These are phyloP conservation scores for Drymonia ruficornis DNA, from an alignment of 2,888 invertebrate genomes.

Conservation along the genomic window DNA sequence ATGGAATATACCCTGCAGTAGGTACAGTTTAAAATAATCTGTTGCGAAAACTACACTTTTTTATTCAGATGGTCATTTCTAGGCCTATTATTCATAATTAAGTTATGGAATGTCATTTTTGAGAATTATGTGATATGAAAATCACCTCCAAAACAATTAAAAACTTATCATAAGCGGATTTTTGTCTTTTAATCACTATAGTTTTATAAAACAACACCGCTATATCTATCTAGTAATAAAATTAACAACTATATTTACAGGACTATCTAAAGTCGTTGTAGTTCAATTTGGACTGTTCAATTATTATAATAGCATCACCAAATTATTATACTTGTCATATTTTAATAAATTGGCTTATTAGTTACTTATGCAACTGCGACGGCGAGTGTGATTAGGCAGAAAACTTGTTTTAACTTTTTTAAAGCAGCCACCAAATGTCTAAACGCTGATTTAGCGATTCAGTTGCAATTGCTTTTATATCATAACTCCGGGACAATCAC, in stretches of 20 bases:
- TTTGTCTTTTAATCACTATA: neutral
- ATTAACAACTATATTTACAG: conserved; percentile 34
- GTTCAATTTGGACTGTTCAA: conserved; percentile 48
- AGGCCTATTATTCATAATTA: neutral
- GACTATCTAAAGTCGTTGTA: conserved; percentile 52
- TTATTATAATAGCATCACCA: conserved; percentile 25
- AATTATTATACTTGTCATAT: conserved; percentile 8
- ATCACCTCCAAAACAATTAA: too few species aligned
- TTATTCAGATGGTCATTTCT: conserved; percentile 4
- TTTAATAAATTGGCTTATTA: conserved; percentile 4
- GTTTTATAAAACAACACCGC: conserved; percentile 30
- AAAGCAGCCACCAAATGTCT: too few species aligned
- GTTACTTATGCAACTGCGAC: neutral
- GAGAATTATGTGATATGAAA: too few species aligned
- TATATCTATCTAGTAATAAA: conserved; percentile 24
- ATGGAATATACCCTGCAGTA: conserved; percentile 6
- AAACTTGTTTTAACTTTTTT: too few species aligned
- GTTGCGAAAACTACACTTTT: conserved; percentile 22
- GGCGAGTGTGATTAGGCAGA: too few species aligned
- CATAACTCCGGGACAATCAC: neutral
- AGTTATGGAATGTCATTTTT: neutral
- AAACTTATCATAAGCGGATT: neutral
- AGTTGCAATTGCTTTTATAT: neutral
- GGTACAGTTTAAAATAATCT: conserved; percentile 30
- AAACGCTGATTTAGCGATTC: too few species aligned